A percentile compares a stretch with the other conserved stretches of the same genome.
Conservation (phyloP, 2,888 invertebrate species). For the Argyresthia albistria region DNA sequence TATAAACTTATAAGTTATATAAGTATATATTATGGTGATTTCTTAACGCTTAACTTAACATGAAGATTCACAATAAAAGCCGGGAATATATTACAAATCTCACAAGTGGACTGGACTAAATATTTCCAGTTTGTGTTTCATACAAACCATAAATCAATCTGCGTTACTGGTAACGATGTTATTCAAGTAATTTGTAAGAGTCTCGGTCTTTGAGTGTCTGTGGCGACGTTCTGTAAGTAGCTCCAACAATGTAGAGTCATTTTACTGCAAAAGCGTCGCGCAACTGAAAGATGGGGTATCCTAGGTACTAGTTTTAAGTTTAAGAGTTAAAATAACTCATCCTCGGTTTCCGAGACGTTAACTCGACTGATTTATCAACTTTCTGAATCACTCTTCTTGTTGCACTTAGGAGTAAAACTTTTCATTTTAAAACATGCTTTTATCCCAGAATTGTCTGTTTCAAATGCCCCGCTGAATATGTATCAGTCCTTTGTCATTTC, state of each 20-base stretch:
- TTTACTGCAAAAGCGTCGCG: not conserved
- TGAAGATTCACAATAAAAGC: no score
- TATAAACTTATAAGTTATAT: no score
- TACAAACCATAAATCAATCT: no score
- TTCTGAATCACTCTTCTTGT: constrained; percentile 22
- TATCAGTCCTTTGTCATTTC: no score
- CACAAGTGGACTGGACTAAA: no score
- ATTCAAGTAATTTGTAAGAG: not conserved
- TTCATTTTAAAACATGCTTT: constrained; percentile 9
- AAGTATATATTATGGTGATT: no score
- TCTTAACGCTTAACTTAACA: no score
- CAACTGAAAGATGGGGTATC: no score
- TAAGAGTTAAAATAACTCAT: constrained; percentile 2
- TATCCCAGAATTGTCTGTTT: not conserved
- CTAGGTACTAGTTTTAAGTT: not conserved
- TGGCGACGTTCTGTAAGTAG: constrained; percentile 3
- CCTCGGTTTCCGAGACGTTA: constrained; percentile 1
- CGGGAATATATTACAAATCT: no score
- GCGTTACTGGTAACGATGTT: no score
- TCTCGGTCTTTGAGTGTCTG: not conserved
- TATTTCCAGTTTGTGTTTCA: no score
- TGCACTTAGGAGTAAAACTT: constrained; percentile 22
- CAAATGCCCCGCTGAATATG: not conserved
- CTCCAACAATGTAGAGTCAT: constrained; percentile 8
- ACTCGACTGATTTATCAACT: constrained; percentile 21